Evolutionary conservation across 1,140 invertebrate species (phyloP), one percentile per base, ranked within the genome.

Genomic region (Hydropsyche tenuis): DNA sequence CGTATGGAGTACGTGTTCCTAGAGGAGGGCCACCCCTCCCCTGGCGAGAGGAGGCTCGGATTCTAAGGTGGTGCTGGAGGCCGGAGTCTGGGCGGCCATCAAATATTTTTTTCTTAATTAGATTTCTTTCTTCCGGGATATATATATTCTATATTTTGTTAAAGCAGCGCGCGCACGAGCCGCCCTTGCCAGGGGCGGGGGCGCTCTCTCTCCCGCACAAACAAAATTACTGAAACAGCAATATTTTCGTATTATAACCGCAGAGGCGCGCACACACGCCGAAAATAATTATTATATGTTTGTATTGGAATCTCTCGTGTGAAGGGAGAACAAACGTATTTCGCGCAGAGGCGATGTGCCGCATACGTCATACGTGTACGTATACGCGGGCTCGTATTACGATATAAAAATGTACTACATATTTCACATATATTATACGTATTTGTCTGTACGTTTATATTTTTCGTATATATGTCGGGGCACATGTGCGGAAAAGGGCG

Each of bases 91-190:
- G 30, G 18, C 63, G 43, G 72, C 75, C 75, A 77, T 77, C 75
- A 77, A 77, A 77, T 77, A 77, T 77, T 77, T 77, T 77, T 77
- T 77, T 77, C 75, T 74, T 77, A 77, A 77, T 77, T 77, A 77
- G 75, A 74, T 77, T 77, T 77, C 73, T 74, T 74, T 77, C 75
- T 77, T 77, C 75, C 75, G 73, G 75, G 46, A 62, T 75, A 60
- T 37, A n/a, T n/a, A 37, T 60, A 63, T 70, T 70, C 68, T 65
- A 65, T 73, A 73, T 69, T 73, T 73, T 73, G 46, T 73, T 73
- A 73, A 73, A 73, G 18, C 43, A 20, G 20, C 45, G 7, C 45
- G 71, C 56, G 62, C 22, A 65, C 69, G 69, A 51, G 48, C 56
- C 56, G 2, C 22, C 22, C 22, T 14, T 25, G 23, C 30, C 3